Evolutionary conservation across 2,797 vertebrate genomes (phyloP).

Genomic region (Caiman crocodilus): DNA sequence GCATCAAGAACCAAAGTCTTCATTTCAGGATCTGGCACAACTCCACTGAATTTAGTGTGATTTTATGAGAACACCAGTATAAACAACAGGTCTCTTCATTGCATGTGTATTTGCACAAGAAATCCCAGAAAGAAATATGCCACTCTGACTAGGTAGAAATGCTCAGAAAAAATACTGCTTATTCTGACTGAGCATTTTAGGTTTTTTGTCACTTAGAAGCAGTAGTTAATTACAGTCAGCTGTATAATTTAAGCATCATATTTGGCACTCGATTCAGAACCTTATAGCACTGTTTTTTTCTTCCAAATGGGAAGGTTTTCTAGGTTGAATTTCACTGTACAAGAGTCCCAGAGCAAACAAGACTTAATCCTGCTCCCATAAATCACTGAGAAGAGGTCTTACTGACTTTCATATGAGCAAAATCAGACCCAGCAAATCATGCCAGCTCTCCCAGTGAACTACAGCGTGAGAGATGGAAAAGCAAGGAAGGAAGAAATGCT

Average conservation of each 20-base stretch:
- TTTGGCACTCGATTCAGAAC: conserved; percentile 51
- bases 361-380: not conserved
- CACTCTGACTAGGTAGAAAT: not conserved
- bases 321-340: conserved; percentile 56
- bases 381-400: not conserved
- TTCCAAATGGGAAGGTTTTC: conserved; percentile 64
- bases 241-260: not conserved
- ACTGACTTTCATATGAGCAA: not conserved
- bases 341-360: conserved; percentile 12
- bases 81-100: not conserved
- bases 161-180: not conserved
- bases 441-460: not conserved
- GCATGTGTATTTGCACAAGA: not conserved
- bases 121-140: not conserved
- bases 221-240: conserved; percentile 27
- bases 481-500: not conserved
- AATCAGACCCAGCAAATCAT: not conserved
- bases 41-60: not conserved
- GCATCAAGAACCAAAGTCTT: rapidly evolving
- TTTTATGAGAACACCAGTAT: not conserved
- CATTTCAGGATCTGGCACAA: not conserved
- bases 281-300: conserved; percentile 37
- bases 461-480: not conserved
- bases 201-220: conserved; percentile 17
- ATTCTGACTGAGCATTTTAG: not conserved